phyloP scores from a whole-genome alignment of 2,797 vertebrate genomes.

The Microctenopoma steveboyesi region DNA sequence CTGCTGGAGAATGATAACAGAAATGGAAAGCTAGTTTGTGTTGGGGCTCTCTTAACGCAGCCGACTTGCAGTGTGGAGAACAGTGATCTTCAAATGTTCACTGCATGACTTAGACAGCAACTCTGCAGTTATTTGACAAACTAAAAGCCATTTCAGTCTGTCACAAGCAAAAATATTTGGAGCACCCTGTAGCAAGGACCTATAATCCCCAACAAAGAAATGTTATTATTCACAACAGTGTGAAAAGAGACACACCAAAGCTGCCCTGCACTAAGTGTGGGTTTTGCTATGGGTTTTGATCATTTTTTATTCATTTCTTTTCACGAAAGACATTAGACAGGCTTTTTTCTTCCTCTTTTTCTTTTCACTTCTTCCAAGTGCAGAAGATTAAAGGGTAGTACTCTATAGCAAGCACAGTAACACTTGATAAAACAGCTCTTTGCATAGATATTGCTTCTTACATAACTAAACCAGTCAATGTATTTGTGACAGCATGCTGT shows the following conservation, averaged over 20 bases:
- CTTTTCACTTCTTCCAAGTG: constrained; percentile 64
- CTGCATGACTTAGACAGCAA: constrained; percentile 71
- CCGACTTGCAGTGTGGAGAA: constrained; percentile 63
- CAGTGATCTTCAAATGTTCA: constrained; percentile 74
- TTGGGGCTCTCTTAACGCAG: constrained; percentile 67
- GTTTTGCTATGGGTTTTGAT: constrained; percentile 64
- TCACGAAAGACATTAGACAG: constrained; percentile 63
- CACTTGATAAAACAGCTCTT: constrained; percentile 65
- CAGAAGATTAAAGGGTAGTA: constrained; percentile 60
- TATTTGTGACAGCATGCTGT: constrained; percentile 47
- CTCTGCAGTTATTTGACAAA: constrained; percentile 73
- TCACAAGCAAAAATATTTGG: constrained; percentile 71
- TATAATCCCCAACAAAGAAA: constrained; percentile 77
- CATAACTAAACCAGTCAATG: constrained; percentile 53
- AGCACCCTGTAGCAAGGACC: constrained; percentile 74
- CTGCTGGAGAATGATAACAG: constrained; percentile 81
- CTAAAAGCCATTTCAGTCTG: constrained; percentile 73
- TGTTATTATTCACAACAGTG: constrained; percentile 75
- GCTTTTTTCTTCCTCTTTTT: constrained; percentile 46
- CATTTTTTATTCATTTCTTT: constrained; percentile 42
- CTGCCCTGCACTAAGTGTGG: constrained; percentile 62
- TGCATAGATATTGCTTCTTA: constrained; percentile 68
- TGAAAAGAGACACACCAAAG: constrained; percentile 68
- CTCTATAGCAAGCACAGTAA: constrained; percentile 47
- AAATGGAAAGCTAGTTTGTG: constrained; percentile 79